These are phyloP conservation scores for Agriotes lineatus DNA, from an alignment of 2,888 invertebrate species.

Conservation along the genomic window DNA sequence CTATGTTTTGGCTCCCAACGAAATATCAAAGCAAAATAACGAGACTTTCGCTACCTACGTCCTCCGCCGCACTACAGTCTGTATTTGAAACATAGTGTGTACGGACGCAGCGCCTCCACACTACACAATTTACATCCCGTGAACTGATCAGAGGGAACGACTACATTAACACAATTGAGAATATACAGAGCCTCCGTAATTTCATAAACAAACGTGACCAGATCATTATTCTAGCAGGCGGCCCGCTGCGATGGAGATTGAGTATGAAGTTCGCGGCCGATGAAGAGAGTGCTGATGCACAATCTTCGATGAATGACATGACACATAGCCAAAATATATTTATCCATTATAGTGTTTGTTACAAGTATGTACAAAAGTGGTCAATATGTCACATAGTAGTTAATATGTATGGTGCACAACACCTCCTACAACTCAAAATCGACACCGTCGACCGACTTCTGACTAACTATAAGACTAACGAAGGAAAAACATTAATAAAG, in stretches of 20 bases:
- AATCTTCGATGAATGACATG: conserved; percentile 18
- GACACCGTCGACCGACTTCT: conserved; percentile 3
- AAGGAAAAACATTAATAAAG: conserved; percentile 20
- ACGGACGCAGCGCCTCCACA: too few relatives aligned
- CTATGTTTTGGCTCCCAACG: too few relatives aligned
- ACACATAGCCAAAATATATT: conserved; percentile 39
- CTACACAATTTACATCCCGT: too few relatives aligned
- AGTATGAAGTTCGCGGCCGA: conserved; percentile 4
- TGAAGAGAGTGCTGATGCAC: conserved; percentile 21
- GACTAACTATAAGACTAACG: conserved; percentile 26
- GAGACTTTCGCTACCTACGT: too few relatives aligned
- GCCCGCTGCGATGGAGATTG: neutral
- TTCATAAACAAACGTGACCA: conserved; percentile 14
- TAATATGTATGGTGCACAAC: conserved; percentile 54
- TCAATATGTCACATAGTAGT: conserved; percentile 53
- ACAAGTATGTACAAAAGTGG: conserved; percentile 46
- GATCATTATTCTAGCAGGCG: conserved; percentile 3
- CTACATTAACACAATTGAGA: conserved; percentile 20
- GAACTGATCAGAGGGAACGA: neutral
- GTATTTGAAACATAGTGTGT: too few relatives aligned
- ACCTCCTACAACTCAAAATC: conserved; percentile 13
- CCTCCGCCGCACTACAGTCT: too few relatives aligned
- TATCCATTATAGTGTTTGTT: conserved; percentile 26
- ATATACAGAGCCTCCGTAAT: conserved; percentile 24
- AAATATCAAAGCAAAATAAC: too few relatives aligned